phyloP scores from a whole-genome alignment of 2,888 invertebrate species.

The Tenthredo amoena region DNA sequence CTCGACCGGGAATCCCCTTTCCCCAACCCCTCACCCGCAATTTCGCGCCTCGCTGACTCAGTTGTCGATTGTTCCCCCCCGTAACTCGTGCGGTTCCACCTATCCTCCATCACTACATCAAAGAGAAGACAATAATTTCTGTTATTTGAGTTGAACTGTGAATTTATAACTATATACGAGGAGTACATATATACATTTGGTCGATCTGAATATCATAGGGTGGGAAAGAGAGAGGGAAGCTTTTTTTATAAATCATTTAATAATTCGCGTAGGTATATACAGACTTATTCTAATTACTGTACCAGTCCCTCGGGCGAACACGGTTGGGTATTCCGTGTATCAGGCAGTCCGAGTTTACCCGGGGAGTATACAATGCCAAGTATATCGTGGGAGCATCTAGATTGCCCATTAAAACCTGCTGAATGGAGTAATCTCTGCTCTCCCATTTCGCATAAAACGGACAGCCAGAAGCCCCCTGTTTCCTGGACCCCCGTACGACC shows the following conservation, averaged over 20 bases:
- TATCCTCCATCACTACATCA: constrained; percentile 34
- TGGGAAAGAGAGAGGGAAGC: neutral
- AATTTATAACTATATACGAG: neutral
- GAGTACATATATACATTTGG: neutral
- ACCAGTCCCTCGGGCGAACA: constrained; percentile 23
- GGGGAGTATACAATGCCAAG: constrained; percentile 43
- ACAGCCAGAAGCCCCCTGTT: constrained; percentile 38
- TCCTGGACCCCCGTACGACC: constrained; percentile 42
- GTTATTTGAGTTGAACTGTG: constrained; percentile 33
- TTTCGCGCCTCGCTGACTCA: constrained; percentile 73
- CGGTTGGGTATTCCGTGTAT: neutral
- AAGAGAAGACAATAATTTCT: constrained; percentile 40
- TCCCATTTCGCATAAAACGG: constrained; percentile 52
- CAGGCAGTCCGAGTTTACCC: constrained; percentile 33
- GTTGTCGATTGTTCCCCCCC: constrained; percentile 63
- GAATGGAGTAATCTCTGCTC: constrained; percentile 63
- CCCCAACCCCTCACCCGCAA: constrained; percentile 61
- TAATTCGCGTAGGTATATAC: neutral
- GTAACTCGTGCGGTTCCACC: constrained; percentile 35
- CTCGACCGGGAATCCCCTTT: constrained; percentile 21
- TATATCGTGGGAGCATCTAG: constrained; percentile 57
- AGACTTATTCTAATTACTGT: constrained; percentile 43
- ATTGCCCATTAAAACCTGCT: constrained; percentile 69
- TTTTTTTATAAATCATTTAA: neutral
- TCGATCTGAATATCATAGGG: neutral